Evolutionary conservation across 2,888 invertebrate genomes (phyloP).

Genomic region (Hydrotaea cyrtoneurina): DNA sequence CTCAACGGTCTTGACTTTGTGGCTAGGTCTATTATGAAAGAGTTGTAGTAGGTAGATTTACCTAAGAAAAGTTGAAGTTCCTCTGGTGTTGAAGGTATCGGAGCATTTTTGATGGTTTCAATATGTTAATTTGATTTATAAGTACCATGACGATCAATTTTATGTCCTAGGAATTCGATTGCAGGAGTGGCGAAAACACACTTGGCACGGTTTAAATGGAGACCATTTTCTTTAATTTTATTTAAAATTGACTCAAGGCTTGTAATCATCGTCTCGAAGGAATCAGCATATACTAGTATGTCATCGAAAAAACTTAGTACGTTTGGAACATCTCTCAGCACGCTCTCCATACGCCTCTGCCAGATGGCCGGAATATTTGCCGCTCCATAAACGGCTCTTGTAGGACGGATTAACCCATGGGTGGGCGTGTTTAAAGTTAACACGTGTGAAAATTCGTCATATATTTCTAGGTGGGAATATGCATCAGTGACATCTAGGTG

Average conservation of each 20-base stretch:
- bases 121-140: slow-evolving; percentile 46
- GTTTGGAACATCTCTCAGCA: slow-evolving; percentile 20
- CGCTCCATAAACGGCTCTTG: slow-evolving; percentile 41
- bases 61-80: slow-evolving; percentile 11
- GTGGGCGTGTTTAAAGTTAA: slow-evolving; percentile 46
- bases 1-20: slow-evolving; percentile 28
- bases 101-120: slow-evolving; percentile 8
- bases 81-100: slow-evolving; percentile 22
- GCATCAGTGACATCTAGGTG: slow-evolving; percentile 61
- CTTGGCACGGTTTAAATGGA: slow-evolving; percentile 8
- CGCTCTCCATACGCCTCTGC: slow-evolving; percentile 35
- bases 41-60: slow-evolving; percentile 33
- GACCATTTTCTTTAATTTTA: no score
- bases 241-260: neutral
- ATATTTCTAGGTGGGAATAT: slow-evolving; percentile 48
- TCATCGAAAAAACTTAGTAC: slow-evolving; percentile 44
- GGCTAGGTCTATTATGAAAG: slow-evolving; percentile 35
- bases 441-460: slow-evolving; percentile 56
- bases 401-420: slow-evolving; percentile 40
- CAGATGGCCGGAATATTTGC: slow-evolving; percentile 40
- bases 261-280: slow-evolving; percentile 1
- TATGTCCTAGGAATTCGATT: no score
- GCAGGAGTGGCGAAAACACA: slow-evolving; percentile 12
- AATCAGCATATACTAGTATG: slow-evolving; percentile 36
- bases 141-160: slow-evolving; percentile 14